phyloP scores from a whole-genome alignment of 1,140 invertebrate species.

The Hirudo medicinalis region DNA sequence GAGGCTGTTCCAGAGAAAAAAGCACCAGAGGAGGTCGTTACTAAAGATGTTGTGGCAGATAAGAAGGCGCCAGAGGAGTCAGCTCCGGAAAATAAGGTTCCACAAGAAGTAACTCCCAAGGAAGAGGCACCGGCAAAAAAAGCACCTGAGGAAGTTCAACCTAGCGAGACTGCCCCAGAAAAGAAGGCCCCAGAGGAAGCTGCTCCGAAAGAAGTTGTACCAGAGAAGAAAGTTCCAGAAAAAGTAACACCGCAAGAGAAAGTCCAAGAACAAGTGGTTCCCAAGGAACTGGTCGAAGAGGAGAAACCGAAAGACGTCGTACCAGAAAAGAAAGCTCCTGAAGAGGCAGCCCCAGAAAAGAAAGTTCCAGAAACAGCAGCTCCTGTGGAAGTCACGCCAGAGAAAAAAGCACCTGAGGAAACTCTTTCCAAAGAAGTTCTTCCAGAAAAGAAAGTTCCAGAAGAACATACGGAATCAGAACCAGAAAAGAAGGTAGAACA shows the following conservation, averaged over 20 bases:
- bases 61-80: not conserved
- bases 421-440: not conserved
- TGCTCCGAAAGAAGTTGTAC: too few species aligned
- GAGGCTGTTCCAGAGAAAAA: not conserved
- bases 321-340: not conserved
- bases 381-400: not conserved
- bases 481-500: too few species aligned
- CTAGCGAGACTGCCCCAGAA: not conserved
- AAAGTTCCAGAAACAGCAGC: not conserved
- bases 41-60: not conserved
- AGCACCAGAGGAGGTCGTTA: not conserved
- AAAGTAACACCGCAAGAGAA: too few species aligned
- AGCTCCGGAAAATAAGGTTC: not conserved
- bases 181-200: not conserved
- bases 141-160: not conserved
- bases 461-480: too few species aligned
- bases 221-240: not conserved
- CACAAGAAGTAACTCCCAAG: too few species aligned
- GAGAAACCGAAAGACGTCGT: not conserved
- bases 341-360: too few species aligned
- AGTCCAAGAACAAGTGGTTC: not conserved
- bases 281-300: not conserved
- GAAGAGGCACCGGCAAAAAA: too few species aligned
- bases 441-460: not conserved
- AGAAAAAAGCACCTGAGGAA: not conserved